phyloP scores from a whole-genome alignment of 2,797 vertebrate genomes.

The Micromesistius poutassou region DNA sequence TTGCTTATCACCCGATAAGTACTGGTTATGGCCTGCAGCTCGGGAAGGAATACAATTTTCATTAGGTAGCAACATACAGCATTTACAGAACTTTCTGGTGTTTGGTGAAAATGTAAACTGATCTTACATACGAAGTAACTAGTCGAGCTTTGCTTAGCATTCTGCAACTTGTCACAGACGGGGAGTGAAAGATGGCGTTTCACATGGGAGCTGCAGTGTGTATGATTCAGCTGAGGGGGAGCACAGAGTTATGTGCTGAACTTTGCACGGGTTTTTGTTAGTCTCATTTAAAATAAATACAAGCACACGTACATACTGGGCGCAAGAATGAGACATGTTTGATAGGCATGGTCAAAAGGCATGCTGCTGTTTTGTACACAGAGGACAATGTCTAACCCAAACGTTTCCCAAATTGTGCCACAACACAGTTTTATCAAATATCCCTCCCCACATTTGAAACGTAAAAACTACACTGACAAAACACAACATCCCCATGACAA shows the following conservation, averaged over 20 bases:
- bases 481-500: conserved; percentile 33
- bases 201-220: not conserved
- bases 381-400: conserved; percentile 51
- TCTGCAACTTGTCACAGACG: conserved; percentile 13
- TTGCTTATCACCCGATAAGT: not conserved
- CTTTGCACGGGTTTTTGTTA: conserved; percentile 36
- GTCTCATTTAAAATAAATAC: conserved; percentile 58
- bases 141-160: conserved; percentile 6
- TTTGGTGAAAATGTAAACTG: not conserved
- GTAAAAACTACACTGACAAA: conserved; percentile 44
- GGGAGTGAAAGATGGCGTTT: not conserved
- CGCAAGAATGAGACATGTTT: conserved; percentile 56
- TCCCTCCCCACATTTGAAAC: conserved; percentile 31
- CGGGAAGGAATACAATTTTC: not conserved
- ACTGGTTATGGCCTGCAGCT: not conserved
- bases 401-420: conserved; percentile 18
- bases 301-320: conserved; percentile 60
- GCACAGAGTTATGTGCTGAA: conserved; percentile 28
- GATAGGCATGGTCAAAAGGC: conserved; percentile 62
- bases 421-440: conserved; percentile 24
- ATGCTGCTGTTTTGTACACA: conserved; percentile 67
- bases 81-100: not conserved
- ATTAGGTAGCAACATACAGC: not conserved
- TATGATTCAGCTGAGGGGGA: conserved; percentile 22
- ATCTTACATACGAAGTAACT: conserved; percentile 2